Evolutionary conservation across 2,797 vertebrate species (phyloP).

Genomic region (Gorsachius magnificus): DNA sequence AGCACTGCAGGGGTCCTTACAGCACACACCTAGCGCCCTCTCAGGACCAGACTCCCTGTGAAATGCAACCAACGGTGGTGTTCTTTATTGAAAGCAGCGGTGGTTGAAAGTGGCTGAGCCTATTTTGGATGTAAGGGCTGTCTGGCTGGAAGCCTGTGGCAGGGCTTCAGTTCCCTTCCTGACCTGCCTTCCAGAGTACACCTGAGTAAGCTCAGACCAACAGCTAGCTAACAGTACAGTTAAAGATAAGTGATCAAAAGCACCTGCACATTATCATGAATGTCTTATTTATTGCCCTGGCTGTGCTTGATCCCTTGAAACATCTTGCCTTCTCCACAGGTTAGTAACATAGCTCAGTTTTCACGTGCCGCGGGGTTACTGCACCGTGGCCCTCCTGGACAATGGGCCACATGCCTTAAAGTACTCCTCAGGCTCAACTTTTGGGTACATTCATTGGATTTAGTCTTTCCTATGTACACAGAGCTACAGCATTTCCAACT

Average conservation of each 20-base stretch:
- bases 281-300: neutral
- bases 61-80: neutral
- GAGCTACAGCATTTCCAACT: neutral
- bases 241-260: neutral
- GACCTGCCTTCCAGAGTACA: neutral
- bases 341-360: neutral
- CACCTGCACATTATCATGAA: accelerated
- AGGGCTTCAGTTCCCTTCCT: neutral
- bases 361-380: accelerated
- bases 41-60: neutral
- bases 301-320: neutral
- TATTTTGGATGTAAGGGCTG: neutral
- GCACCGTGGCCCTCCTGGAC: accelerated
- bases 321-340: neutral
- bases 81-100: neutral
- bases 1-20: neutral
- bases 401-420: accelerated
- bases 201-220: neutral
- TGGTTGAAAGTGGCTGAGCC: neutral
- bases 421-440: too few relatives aligned
- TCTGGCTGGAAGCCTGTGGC: neutral
- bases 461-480: neutral
- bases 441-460: accelerated
- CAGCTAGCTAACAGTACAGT: accelerated
- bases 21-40: accelerated